Evolutionary conservation across 2,113 vertebrate species (phyloP).

Genomic region (Tamias sibiricus): DNA sequence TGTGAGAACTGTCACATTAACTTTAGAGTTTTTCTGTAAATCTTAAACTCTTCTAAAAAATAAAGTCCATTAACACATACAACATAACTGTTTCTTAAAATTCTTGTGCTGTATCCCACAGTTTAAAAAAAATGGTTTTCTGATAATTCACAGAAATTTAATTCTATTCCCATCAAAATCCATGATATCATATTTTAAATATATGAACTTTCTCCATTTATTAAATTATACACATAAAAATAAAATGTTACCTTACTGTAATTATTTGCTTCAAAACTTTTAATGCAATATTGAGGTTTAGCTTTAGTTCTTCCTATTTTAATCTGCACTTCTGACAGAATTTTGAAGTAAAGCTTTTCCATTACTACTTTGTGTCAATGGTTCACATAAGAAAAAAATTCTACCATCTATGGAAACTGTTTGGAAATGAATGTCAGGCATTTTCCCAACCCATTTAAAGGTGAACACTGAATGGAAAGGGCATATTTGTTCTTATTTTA

Average conservation of each 20-base stretch:
- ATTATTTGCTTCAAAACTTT: constrained; percentile 26
- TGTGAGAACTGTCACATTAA: neutral
- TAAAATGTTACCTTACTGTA: neutral
- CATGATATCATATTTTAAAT: neutral
- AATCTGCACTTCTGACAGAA: constrained; percentile 11
- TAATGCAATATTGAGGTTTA: neutral
- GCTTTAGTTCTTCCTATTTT: constrained; percentile 11
- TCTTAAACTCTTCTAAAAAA: constrained; percentile 30
- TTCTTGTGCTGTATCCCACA: neutral
- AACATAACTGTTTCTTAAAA: neutral
- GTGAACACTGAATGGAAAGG: neutral
- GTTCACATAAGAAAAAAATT: constrained; percentile 52
- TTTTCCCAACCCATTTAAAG: constrained; percentile 43
- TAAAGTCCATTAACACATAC: neutral
- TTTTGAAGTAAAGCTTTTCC: constrained; percentile 52
- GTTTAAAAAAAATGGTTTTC: neutral
- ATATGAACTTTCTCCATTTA: neutral
- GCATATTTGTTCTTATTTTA: constrained; percentile 49
- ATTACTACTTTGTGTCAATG: constrained; percentile 32
- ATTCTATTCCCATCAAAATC: constrained; percentile 7
- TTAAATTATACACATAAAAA: constrained; percentile 12
- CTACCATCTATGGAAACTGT: neutral
- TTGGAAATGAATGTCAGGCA: constrained; percentile 34
- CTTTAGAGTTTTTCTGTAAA: neutral
- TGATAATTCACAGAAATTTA: neutral